Evolutionary conservation across 2,797 vertebrate species (phyloP), one percentile per base, ranked within the genome.

Genomic region (Orientallactaga sibirica): DNA sequence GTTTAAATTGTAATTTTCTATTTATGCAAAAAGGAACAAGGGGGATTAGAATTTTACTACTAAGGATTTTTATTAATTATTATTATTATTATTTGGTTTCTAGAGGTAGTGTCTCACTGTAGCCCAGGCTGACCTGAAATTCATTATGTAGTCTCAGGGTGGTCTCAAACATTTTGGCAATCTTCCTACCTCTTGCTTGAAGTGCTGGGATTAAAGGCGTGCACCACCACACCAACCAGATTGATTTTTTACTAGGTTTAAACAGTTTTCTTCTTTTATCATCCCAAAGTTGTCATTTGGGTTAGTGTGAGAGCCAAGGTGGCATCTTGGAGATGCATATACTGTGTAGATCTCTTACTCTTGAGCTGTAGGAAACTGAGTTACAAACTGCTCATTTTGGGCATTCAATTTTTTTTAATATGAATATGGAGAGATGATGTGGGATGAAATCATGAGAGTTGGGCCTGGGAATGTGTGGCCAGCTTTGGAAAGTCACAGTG

Each of bases 1-100:
- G 83, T 87, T 93, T 77, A 80, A 25, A 11, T 48, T 90, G 62
- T 7, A 43, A 48, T 90, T 94, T 94, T 76, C 19, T 80, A 73
- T 87, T 92, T 81, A 5, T 70, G 4, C 0, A 64, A 86, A 15
- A 52, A 82, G 2, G 18, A 33, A 71, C 2, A 24, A 58, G 55
- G 55, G 4, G 15, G 15, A 58, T 16, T 16, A 58, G 55, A 12
- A 58, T 58, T 58, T 11, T 58, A 58, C 55, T 12, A 58, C 48
- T 48, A 48, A 8, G 48, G 48, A 48, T 48, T 48, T 48, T 48
- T 48, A 48, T 48, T 48, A 48, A 48, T 9, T 48, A 9, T 6
- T 48, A 8, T 48, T 48, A 37, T 37, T 37, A 37, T 37, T 37
- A 37, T 37, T 48, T 48, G 48, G 48, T 48, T 48, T 48, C 48